Evolutionary conservation across 2,888 invertebrate species (phyloP).

Genomic region (Myathropa florea): DNA sequence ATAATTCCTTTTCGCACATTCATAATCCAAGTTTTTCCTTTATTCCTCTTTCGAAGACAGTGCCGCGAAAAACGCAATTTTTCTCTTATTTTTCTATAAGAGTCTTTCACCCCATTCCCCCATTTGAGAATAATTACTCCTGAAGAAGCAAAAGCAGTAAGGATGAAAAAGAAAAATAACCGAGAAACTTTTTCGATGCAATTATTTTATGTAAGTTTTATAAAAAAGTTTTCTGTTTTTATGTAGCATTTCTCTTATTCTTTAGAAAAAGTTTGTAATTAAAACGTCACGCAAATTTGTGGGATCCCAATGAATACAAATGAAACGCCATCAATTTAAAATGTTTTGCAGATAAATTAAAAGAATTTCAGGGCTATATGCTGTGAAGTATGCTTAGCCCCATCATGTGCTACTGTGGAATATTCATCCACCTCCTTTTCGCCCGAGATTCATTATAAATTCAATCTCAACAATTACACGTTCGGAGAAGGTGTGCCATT

Average conservation of each 20-base stretch:
- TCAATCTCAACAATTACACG: constrained; percentile 66
- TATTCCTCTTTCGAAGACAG: background rate
- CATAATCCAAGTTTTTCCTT: background rate
- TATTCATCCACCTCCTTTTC: constrained; percentile 1
- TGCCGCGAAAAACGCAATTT: background rate
- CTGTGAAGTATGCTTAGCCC: constrained; percentile 65
- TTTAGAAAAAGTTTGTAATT: constrained; percentile 67
- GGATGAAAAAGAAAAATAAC: constrained; percentile 33
- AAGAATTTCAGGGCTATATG: constrained; percentile 47
- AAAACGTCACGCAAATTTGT: constrained; percentile 62
- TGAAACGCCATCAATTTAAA: constrained; percentile 57
- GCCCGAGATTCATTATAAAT: constrained; percentile 60
- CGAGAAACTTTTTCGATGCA: constrained; percentile 60
- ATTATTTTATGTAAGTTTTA: constrained; percentile 63
- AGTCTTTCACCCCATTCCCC: constrained; percentile 30
- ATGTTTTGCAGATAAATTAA: constrained; percentile 58
- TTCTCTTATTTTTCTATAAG: background rate
- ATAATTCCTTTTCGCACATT: background rate
- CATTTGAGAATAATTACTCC: constrained; percentile 47
- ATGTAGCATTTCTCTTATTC: constrained; percentile 18
- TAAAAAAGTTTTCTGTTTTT: constrained; percentile 41
- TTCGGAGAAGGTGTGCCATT: constrained; percentile 61
- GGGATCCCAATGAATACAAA: constrained; percentile 41
- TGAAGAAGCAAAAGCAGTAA: constrained; percentile 17
- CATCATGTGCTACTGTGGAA: constrained; percentile 21